Conservation (phyloP, 1,140 invertebrate genomes). For the Zaprionus camerounensis region DNA sequence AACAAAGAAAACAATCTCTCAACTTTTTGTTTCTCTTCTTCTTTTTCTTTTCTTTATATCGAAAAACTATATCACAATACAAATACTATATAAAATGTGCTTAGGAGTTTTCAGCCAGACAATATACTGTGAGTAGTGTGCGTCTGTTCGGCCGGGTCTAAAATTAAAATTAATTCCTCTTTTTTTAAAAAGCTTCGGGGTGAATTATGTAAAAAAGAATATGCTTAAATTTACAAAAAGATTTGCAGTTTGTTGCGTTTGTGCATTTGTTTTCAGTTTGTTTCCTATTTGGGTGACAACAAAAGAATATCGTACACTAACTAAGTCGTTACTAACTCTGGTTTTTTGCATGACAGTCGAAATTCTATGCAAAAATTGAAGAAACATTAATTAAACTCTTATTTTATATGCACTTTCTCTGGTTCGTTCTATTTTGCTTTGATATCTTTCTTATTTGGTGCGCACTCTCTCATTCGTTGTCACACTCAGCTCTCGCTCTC, state of each 20-base stretch:
- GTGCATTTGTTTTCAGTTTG: slow-evolving; percentile 13
- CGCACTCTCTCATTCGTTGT: slow-evolving; percentile 44
- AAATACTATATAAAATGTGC: slow-evolving; percentile 46
- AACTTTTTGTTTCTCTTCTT: slow-evolving; percentile 76
- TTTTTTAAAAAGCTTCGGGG: slow-evolving; percentile 22
- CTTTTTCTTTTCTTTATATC: slow-evolving; percentile 72
- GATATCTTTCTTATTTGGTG: slow-evolving; percentile 21
- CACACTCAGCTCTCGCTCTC: slow-evolving; percentile 12
- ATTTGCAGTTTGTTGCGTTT: slow-evolving; percentile 25
- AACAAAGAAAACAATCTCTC: slow-evolving; percentile 48
- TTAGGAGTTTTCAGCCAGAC: slow-evolving; percentile 84
- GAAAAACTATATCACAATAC: slow-evolving; percentile 32
- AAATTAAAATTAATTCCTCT: slow-evolving; percentile 11
- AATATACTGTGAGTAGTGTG: slow-evolving; percentile 84
- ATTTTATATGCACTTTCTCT: slow-evolving; percentile 56
- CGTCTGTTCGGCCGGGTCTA: slow-evolving; percentile 35
- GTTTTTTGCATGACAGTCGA: slow-evolving; percentile 17
- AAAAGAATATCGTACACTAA: slow-evolving; percentile 1
- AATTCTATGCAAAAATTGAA: not conserved
- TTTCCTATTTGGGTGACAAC: not conserved
- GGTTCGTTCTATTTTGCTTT: slow-evolving; percentile 7
- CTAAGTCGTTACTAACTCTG: not conserved
- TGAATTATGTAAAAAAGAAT: slow-evolving; percentile 19
- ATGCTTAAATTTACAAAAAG: slow-evolving; percentile 30
- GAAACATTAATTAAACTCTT: not conserved